Base-by-base conservation (phyloP, 2,113 vertebrate genomes). In the Tringa solitaria region DNA sequence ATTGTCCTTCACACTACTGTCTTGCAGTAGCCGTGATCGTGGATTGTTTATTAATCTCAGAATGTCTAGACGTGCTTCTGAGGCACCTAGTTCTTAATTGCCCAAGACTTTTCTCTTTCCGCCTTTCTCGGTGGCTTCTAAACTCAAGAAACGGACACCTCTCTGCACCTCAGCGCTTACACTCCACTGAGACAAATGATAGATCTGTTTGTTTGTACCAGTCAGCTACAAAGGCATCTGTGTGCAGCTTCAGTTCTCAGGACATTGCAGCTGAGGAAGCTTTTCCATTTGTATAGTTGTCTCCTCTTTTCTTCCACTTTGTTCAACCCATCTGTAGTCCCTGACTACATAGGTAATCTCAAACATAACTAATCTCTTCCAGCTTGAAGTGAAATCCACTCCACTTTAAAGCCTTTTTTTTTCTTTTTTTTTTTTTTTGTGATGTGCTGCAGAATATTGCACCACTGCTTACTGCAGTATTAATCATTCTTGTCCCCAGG, bases 401-500 rank as follows among this genome's bases (percentile, higher is more conserved):
- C 81, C 13, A 61, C 53, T 64, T 53, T 35, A 57, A 68, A 53
- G 27, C 28, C 5, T 28, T 51, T 11, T 22, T 7, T 18, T 18
- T 30, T 3, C 24, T 75, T 26, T n/a, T 10, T 39, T 64, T 37
- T 61, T 48, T 27, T 54, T 45, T 78, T 64, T 45, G 14, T 69
- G n/a, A 77, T 56, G 19, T 45, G 46, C 41, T 95, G 80, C 67
- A 97, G 81, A 92, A 82, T 60, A 70, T 57, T 79, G 87, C 78
- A 90, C 63, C 67, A 51, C 27, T 90, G 63, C 50, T 74, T 86
- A 67, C 85, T 91, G 72, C 65, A 87, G 68, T 93, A 70, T 91
- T 91, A 95, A 92, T 93, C 89, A 89, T 83, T 93, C 67, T 69
- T 91, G 46, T 90, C 48, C 78, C 50, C 51, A 78, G 60, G 43